These are phyloP conservation scores for Cyprinus carpio DNA, from an alignment of 2,113 vertebrate species.

Conservation along the genomic window DNA sequence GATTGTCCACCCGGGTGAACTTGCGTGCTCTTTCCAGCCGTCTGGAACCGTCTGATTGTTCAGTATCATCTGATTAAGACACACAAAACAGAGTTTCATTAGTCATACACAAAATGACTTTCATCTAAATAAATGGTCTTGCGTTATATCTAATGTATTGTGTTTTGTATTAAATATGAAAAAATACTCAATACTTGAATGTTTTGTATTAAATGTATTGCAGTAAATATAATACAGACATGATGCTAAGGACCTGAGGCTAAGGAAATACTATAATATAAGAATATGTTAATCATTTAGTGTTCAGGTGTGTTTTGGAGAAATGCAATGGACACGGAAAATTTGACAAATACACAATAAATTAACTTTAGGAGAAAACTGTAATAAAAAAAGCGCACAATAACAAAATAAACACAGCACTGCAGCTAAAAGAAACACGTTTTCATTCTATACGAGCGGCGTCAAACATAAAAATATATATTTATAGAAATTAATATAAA, in stretches of 20 bases:
- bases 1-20: conserved; percentile 90
- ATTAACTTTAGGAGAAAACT: too few relatives aligned
- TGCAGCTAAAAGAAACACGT: not conserved
- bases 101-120: not conserved
- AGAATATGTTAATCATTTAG: not conserved
- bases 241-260: not conserved
- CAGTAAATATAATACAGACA: not conserved
- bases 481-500: too few relatives aligned
- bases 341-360: not conserved
- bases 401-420: not conserved
- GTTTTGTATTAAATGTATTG: too few relatives aligned
- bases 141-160: too few relatives aligned
- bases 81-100: not conserved
- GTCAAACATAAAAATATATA: not conserved
- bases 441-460: not conserved
- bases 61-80: conserved; percentile 75
- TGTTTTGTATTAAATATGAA: too few relatives aligned
- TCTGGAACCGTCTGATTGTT: conserved; percentile 92
- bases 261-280: not conserved
- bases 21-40: conserved; percentile 91
- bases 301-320: not conserved
- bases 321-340: not conserved
- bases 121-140: too few relatives aligned
- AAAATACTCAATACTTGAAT: too few relatives aligned
- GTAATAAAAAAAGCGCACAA: not conserved